Percentiles rank a stretch among this genome's conserved stretches.
These are phyloP conservation scores for Euura saliciscinereae DNA, from an alignment of 1,140 invertebrate species.

Conservation along the genomic window DNA sequence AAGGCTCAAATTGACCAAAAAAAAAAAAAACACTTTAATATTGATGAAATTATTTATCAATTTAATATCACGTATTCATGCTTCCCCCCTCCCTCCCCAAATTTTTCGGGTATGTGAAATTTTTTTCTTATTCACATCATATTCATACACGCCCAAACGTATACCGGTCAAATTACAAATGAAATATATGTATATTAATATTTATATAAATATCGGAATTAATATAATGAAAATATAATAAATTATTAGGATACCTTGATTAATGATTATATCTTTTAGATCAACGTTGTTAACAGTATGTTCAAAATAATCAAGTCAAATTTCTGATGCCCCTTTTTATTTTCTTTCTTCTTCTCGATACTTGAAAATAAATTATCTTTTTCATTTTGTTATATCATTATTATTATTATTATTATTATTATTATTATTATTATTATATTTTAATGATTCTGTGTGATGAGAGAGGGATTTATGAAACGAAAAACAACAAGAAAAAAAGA, in stretches of 20 bases:
- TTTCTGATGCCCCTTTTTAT: too few relatives aligned
- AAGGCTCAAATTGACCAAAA: constrained; percentile 7
- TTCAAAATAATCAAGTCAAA: not conserved
- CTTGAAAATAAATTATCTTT: too few relatives aligned
- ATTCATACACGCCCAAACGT: not conserved
- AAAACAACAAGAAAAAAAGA: too few relatives aligned
- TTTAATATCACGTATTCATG: not conserved
- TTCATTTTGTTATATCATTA: too few relatives aligned
- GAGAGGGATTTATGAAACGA: too few relatives aligned
- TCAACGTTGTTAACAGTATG: not conserved
- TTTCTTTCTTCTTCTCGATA: too few relatives aligned
- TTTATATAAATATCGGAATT: not conserved
- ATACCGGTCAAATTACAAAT: not conserved
- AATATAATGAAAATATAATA: not conserved
- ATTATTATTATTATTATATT: too few relatives aligned
- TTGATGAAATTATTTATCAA: not conserved
- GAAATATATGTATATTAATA: not conserved
- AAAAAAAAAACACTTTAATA: not conserved
- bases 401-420: too few relatives aligned
- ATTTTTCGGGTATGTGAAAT: not conserved
- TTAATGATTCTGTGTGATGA: too few relatives aligned
- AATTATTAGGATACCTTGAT: too few relatives aligned
- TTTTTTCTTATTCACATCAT: not conserved
- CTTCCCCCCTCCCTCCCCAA: not conserved
- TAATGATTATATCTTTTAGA: not conserved